These are phyloP conservation scores for Branchipolynoe longqiensis DNA, from an alignment of 2,888 invertebrate species.

Conservation along the genomic window DNA sequence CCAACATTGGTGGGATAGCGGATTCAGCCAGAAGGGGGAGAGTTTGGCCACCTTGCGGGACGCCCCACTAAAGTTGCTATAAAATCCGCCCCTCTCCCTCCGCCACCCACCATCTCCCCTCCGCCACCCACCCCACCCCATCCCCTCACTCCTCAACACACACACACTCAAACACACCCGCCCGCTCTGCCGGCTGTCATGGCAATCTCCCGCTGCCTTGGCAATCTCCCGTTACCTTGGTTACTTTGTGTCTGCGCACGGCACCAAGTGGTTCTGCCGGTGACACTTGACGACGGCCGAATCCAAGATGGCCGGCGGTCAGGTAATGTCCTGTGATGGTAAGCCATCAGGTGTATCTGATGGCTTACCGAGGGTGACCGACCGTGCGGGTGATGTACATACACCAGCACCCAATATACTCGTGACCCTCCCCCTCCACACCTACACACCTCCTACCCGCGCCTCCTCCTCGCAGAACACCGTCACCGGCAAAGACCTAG, in stretches of 20 bases:
- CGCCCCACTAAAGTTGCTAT: too few relatives aligned
- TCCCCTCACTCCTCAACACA: neutral
- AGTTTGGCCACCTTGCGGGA: too few relatives aligned
- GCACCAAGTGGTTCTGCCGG: conserved; percentile 2
- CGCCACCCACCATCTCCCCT: neutral
- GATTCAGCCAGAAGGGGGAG: too few relatives aligned
- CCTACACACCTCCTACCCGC: too few relatives aligned
- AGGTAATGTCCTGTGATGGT: conserved; percentile 14
- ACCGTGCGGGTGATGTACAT: too few relatives aligned
- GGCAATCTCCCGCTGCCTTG: neutral
- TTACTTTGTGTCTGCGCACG: conserved; percentile 14
- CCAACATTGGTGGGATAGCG: too few relatives aligned
- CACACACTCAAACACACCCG: neutral
- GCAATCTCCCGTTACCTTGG: conserved; percentile 47
- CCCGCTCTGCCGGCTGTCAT: neutral
- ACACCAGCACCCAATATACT: too few relatives aligned
- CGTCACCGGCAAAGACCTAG: too few relatives aligned
- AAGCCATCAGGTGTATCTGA: too few relatives aligned
- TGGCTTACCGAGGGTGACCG: too few relatives aligned
- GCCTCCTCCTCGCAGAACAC: too few relatives aligned
- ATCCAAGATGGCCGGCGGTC: conserved; percentile 28
- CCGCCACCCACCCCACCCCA: neutral
- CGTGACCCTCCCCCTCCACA: too few relatives aligned
- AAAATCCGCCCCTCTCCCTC: neutral
- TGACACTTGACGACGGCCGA: conserved; percentile 35